A percentile compares a stretch with the other conserved stretches of the same genome.
These are phyloP conservation scores for Pachypsylla venusta DNA, from an alignment of 1,140 invertebrate species.

Conservation along the genomic window DNA sequence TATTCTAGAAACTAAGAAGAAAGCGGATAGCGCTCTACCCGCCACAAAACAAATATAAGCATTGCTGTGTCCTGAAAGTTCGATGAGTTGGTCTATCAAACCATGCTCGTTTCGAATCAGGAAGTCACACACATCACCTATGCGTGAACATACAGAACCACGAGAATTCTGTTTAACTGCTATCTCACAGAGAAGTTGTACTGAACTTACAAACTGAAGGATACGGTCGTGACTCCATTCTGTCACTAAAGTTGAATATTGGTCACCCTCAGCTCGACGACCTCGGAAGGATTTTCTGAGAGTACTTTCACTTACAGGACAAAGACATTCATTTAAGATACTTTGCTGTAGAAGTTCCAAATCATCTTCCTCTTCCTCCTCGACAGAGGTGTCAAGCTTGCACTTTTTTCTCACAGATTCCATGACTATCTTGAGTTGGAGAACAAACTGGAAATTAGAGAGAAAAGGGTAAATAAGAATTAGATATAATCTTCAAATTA, in stretches of 20 bases:
- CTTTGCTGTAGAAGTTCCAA: slow-evolving; percentile 41
- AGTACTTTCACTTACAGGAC: slow-evolving; percentile 51
- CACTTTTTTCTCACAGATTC: slow-evolving; percentile 62
- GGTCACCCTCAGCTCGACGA: slow-evolving; percentile 35
- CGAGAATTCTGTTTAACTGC: slow-evolving; percentile 67
- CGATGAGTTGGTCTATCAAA: slow-evolving; percentile 66
- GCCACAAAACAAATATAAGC: slow-evolving; percentile 65
- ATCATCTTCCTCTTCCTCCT: slow-evolving; percentile 39
- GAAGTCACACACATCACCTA: slow-evolving; percentile 61
- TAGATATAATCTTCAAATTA: too few species aligned
- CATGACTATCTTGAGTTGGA: slow-evolving; percentile 29
- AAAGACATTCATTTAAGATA: slow-evolving; percentile 56
- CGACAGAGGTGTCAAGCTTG: slow-evolving; percentile 37
- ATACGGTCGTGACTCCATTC: slow-evolving; percentile 55
- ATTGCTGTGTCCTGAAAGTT: slow-evolving; percentile 56
- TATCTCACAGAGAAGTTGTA: slow-evolving; percentile 67
- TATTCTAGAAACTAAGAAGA: slow-evolving; percentile 66
- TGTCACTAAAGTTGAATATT: slow-evolving; percentile 35
- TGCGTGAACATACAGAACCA: slow-evolving; percentile 59
- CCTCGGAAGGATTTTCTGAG: slow-evolving; percentile 51
- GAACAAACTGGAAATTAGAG: slow-evolving; percentile 26
- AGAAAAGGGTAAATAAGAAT: too few species aligned
- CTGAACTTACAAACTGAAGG: slow-evolving; percentile 59
- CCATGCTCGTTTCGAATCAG: slow-evolving; percentile 62
- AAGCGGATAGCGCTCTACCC: slow-evolving; percentile 59